A percentile compares a stretch with the other conserved stretches of the same genome.
These are phyloP conservation scores for Apamea epomidion DNA, from an alignment of 2,888 invertebrate genomes.

Conservation along the genomic window DNA sequence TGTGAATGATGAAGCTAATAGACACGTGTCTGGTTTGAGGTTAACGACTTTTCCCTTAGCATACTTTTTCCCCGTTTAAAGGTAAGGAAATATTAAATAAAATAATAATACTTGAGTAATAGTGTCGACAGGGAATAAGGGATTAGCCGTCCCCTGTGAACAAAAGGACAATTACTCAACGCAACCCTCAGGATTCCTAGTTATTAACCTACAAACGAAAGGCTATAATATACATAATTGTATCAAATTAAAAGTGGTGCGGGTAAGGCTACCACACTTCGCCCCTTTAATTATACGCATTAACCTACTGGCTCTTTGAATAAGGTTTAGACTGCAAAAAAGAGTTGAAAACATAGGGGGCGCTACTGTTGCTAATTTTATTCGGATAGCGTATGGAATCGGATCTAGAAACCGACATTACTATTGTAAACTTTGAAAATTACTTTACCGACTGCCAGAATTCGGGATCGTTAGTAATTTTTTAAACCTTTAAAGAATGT, in stretches of 20 bases:
- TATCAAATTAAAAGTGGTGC: conserved; percentile 47
- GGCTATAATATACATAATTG: conserved; percentile 51
- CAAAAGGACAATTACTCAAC: conserved; percentile 43
- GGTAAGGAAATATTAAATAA: not conserved
- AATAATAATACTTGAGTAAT: not conserved
- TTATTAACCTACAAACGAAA: conserved; percentile 59
- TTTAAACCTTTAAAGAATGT: not conserved
- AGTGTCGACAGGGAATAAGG: not conserved
- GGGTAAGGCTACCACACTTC: conserved; percentile 43
- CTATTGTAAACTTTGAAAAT: not conserved
- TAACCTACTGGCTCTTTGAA: conserved; percentile 43
- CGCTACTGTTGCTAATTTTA: conserved; percentile 11
- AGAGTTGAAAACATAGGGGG: conserved; percentile 26
- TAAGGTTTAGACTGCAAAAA: conserved; percentile 27
- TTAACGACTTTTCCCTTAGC: no score
- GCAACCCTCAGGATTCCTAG: conserved; percentile 46
- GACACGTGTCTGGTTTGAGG: not conserved
- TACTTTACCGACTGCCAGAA: no score
- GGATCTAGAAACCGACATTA: not conserved
- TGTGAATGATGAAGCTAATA: no score
- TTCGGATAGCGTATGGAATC: not conserved
- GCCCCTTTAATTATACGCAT: conserved; percentile 48
- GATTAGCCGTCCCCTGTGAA: conserved; percentile 33
- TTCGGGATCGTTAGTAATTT: not conserved
- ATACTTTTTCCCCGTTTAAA: not conserved